Evolutionary conservation across 1,140 invertebrate genomes (phyloP).

Genomic region (Lucilia cuprina): DNA sequence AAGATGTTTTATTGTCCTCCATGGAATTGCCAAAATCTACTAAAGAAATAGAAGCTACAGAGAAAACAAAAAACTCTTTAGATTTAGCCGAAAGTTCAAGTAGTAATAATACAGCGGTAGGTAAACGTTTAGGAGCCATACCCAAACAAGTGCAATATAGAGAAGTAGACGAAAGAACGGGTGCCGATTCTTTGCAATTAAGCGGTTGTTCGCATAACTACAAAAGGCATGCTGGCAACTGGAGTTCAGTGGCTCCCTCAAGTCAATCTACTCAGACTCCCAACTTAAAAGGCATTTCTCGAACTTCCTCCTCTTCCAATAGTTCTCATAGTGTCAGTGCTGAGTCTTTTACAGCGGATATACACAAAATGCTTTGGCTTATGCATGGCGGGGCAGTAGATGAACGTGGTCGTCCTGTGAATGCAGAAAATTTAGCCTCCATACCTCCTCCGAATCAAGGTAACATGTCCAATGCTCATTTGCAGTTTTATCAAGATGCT

Average conservation of each 20-base stretch:
- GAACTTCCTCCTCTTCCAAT: conserved; percentile 56
- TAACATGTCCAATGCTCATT: conserved; percentile 57
- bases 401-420: conserved; percentile 50
- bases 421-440: neutral
- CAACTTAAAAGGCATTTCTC: conserved; percentile 38
- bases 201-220: conserved; percentile 39
- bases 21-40: neutral
- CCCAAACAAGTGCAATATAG: conserved; percentile 67
- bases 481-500: conserved; percentile 59
- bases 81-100: conserved; percentile 21
- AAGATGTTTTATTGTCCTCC: conserved; percentile 68
- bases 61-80: neutral
- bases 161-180: conserved; percentile 48
- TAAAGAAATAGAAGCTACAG: conserved; percentile 40
- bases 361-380: conserved; percentile 60
- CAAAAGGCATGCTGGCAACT: conserved; percentile 37
- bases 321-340: conserved; percentile 57
- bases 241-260: neutral
- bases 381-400: conserved; percentile 56
- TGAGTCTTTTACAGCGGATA: conserved; percentile 56
- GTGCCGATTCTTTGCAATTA: neutral
- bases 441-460: conserved; percentile 42
- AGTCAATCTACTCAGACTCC: neutral
- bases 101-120: conserved; percentile 46
- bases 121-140: conserved; percentile 75